A percentile compares a stretch with the other conserved stretches of the same genome.
Evolutionary conservation across 2,888 invertebrate species (phyloP).

Genomic region (Micoletzkya japonica): DNA sequence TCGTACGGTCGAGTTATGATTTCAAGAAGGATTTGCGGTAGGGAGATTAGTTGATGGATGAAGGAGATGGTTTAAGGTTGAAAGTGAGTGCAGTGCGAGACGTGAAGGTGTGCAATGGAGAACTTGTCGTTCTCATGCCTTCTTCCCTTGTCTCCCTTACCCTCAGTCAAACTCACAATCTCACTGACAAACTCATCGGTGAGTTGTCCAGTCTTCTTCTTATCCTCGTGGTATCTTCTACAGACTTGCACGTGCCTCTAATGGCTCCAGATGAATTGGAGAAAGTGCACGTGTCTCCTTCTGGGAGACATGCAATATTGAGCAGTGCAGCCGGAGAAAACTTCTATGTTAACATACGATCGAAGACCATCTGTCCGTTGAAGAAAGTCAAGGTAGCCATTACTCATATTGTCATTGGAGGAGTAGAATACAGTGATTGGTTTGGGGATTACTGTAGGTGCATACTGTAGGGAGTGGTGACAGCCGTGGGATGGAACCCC

Average conservation of each 20-base stretch:
- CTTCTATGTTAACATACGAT: constrained; percentile 52
- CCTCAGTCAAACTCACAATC: no score
- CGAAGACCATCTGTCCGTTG: constrained; percentile 36
- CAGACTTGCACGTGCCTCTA: constrained; percentile 46
- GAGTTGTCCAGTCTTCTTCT: neutral
- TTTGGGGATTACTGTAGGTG: neutral
- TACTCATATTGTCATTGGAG: neutral
- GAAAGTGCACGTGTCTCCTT: constrained; percentile 51
- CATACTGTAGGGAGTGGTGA: constrained; percentile 45
- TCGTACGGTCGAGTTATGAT: constrained; percentile 21
- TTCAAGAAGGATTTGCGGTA: constrained; percentile 28
- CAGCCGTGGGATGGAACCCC: constrained; percentile 60
- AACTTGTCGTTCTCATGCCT: neutral
- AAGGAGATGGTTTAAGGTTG: constrained; percentile 8
- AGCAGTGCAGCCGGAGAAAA: constrained; percentile 53
- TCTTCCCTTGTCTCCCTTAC: no score
- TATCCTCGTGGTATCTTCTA: constrained; percentile 5
- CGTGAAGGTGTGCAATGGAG: constrained; percentile 17
- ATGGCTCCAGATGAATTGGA: constrained; percentile 32
- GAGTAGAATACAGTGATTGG: neutral
- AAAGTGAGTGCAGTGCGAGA: neutral
- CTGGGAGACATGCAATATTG: constrained; percentile 52
- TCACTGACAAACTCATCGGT: no score
- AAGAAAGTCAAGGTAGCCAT: constrained; percentile 43
- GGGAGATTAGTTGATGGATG: neutral